Conservation (phyloP, 1,140 invertebrate species). For the Euborellia annulipes region DNA sequence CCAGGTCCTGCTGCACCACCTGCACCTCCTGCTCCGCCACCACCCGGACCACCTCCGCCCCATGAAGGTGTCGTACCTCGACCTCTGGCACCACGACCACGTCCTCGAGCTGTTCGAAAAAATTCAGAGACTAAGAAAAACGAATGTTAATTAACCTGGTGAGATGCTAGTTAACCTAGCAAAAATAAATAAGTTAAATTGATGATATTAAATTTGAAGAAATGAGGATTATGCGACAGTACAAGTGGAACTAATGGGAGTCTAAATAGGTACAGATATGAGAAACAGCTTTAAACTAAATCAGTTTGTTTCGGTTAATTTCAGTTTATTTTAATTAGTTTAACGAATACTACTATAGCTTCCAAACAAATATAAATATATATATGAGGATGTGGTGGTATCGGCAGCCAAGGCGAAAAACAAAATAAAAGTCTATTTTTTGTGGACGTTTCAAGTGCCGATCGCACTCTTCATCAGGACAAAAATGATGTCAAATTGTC, state of each 20-base stretch:
- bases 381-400: too few relatives aligned
- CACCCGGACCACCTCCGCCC: conserved; percentile 2
- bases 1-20: neutral
- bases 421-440: too few relatives aligned
- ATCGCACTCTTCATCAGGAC: too few relatives aligned
- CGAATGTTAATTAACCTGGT: neutral
- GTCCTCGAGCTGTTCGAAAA: conserved; percentile 6
- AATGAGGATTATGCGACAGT: too few relatives aligned
- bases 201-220: too few relatives aligned
- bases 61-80: neutral
- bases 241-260: neutral
- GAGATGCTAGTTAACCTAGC: neutral
- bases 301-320: too few relatives aligned
- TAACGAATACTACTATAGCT: too few relatives aligned
- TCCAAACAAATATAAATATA: too few relatives aligned
- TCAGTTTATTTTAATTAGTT: too few relatives aligned
- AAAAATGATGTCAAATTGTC: too few relatives aligned
- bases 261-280: neutral
- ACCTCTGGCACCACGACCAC: conserved; percentile 1
- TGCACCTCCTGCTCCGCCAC: neutral
- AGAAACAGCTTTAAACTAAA: neutral
- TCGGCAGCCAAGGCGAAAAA: too few relatives aligned
- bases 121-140: neutral
- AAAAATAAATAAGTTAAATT: neutral
- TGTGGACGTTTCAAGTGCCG: too few relatives aligned